Conservation (phyloP, 2,113 vertebrate species). For the Ictalurus furcatus region DNA sequence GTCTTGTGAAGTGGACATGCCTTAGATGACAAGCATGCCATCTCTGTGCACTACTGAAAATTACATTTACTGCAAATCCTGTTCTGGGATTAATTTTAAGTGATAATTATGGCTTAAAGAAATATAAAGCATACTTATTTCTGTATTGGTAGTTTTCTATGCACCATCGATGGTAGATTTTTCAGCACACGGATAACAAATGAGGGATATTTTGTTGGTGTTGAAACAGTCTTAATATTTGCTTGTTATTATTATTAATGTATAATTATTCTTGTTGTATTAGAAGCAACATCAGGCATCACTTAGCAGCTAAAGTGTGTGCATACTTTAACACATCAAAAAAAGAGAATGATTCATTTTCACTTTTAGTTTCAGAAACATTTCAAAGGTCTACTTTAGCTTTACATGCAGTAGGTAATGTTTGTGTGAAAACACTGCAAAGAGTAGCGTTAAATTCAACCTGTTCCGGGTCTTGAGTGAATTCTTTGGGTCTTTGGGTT, state of each 20-base stretch:
- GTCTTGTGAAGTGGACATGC: constrained; percentile 42
- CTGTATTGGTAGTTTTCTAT: background rate
- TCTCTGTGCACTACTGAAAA: constrained; percentile 26
- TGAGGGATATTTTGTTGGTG: background rate
- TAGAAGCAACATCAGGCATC: background rate
- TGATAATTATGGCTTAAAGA: background rate
- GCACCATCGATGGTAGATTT: background rate
- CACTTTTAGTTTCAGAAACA: background rate
- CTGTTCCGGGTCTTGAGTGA: background rate
- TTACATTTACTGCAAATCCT: background rate
- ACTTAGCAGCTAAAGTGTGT: background rate
- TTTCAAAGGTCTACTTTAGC: constrained; percentile 3
- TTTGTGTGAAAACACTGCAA: background rate
- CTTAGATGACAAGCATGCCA: constrained; percentile 27
- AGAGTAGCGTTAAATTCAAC: constrained; percentile 1
- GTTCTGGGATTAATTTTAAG: background rate
- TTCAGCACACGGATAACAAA: background rate
- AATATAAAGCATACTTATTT: background rate
- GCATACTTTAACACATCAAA: background rate
- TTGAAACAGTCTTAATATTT: background rate
- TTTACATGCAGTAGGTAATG: background rate
- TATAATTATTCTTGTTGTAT: background rate
- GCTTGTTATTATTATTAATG: background rate
- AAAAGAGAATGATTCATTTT: background rate
- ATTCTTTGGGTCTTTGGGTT: constrained; percentile 14